Percentiles rank a stretch among this genome's conserved stretches.
These are phyloP conservation scores for Emmelina monodactyla DNA, from an alignment of 2,888 invertebrate species.

Conservation along the genomic window DNA sequence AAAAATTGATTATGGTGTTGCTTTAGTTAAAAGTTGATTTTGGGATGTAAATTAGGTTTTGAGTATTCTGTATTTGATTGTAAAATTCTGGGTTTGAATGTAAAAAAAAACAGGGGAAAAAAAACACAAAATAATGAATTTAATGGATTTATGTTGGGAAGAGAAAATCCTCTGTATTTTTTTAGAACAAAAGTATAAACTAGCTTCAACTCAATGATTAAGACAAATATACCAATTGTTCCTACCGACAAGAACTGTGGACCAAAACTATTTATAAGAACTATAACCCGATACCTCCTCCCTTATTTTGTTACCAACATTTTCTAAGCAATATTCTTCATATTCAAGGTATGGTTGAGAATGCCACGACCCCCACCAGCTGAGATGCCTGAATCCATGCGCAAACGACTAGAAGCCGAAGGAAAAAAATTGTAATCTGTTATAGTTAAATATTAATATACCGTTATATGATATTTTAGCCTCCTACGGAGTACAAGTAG, in stretches of 20 bases:
- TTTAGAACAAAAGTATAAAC: too few species aligned
- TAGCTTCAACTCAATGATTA: conserved; percentile 37
- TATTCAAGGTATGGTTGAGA: conserved; percentile 73
- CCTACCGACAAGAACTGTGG: conserved; percentile 43
- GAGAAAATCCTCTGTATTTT: too few species aligned
- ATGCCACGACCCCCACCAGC: conserved; percentile 97
- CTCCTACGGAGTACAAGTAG: too few species aligned
- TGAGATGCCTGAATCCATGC: conserved; percentile 92
- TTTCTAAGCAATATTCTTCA: neutral
- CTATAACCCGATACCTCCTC: conserved; percentile 24
- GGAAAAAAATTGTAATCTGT: conserved; percentile 12
- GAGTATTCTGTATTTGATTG: too few species aligned
- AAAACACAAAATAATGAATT: too few species aligned
- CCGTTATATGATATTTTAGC: too few species aligned
- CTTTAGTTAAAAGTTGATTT: too few species aligned
- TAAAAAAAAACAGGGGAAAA: neutral
- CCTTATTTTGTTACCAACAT: neutral
- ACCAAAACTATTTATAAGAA: conserved; percentile 19
- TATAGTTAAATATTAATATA: conserved; percentile 8
- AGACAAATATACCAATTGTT: conserved; percentile 41
- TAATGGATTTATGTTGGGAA: too few species aligned
- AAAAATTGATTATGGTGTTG: too few species aligned
- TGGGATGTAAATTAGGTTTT: too few species aligned
- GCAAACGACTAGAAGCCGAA: conserved; percentile 70
- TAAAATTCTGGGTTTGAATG: neutral